Evolutionary conservation across 2,797 vertebrate species (phyloP), one percentile per base, ranked within the genome.

Genomic region (Ispidina lecontei): DNA sequence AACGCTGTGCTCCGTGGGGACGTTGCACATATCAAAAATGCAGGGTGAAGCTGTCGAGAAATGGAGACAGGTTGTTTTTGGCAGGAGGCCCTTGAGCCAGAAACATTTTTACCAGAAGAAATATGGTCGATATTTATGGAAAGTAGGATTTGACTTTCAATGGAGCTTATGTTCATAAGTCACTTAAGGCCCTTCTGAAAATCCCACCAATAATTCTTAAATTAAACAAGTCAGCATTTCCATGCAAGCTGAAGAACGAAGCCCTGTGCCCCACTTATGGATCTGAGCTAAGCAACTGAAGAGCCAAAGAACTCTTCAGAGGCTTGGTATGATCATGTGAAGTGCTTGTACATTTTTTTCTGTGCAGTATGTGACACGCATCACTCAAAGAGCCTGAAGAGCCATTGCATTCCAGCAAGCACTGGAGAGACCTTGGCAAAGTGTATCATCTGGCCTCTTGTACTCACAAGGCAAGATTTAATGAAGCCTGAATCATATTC

Each of bases 121-220:
- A 94, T 96, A 95, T 63, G 86, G 93, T 89, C 5, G 20, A 95
- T 96, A 93, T 96, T 96, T 95, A 94, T 95, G 95, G 95, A 96
- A 93, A 91, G 90, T 76, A 87, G 92, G 90, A 96, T 96, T 95
- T 9, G 3, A 79, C 95, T 95, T 95, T 96, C 94, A 95, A 94
- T 96, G 91, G 90, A 64, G 90, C 94, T 95, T 96, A 94, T 95
- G 95, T 95, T 96, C 93, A 86, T 96, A 94, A 96, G 95, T 96
- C 96, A 96, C 95, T 93, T 95, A 95, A 91, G 93, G 91, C 92
- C 74, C 86, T 92, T 88, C 88, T 93, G 85, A 94, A 96, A 95
- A 95, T 92, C 95, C 90, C 77, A 95, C 95, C 89, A 94, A 93
- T 95, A 95, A 96, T 89, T 96, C 93, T 95, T 94, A 93, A 93